phyloP scores from a whole-genome alignment of 2,888 invertebrate genomes.

The Dasypolia templi region DNA sequence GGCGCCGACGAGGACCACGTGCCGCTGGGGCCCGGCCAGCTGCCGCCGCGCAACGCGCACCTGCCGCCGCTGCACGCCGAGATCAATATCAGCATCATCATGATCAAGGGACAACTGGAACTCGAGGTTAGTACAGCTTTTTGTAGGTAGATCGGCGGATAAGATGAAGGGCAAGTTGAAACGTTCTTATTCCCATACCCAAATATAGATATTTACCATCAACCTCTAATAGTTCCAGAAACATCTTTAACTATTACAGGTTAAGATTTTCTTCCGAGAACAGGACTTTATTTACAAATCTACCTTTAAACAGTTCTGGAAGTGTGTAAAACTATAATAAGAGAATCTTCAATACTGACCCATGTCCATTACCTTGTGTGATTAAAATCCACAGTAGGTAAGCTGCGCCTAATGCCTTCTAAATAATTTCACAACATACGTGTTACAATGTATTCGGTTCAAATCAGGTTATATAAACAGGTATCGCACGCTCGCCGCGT shows the following conservation, averaged over 20 bases:
- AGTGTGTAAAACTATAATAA: neutral
- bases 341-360: neutral
- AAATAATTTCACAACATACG: neutral
- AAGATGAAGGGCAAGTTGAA: neutral
- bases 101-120: slow-evolving; percentile 97
- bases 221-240: neutral
- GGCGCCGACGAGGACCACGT: slow-evolving; percentile 87
- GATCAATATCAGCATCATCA: slow-evolving; percentile 96
- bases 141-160: neutral
- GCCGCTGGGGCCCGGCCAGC: slow-evolving; percentile 95
- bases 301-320: neutral
- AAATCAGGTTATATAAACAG: slow-evolving; percentile 65
- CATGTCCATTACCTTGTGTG: neutral
- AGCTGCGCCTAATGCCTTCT: neutral
- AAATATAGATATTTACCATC: neutral
- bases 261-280: too few relatives aligned
- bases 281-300: neutral
- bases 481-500: slow-evolving; percentile 87
- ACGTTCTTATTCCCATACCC: neutral
- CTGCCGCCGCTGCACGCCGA: slow-evolving; percentile 94
- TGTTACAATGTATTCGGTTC: neutral
- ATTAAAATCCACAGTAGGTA: neutral
- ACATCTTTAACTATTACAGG: too few relatives aligned
- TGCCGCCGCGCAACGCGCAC: slow-evolving; percentile 94
- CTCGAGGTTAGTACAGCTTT: slow-evolving; percentile 92